Percentiles rank a stretch among this genome's conserved stretches.
phyloP scores from a whole-genome alignment of 2,888 invertebrate genomes.

The Euclidia mi region DNA sequence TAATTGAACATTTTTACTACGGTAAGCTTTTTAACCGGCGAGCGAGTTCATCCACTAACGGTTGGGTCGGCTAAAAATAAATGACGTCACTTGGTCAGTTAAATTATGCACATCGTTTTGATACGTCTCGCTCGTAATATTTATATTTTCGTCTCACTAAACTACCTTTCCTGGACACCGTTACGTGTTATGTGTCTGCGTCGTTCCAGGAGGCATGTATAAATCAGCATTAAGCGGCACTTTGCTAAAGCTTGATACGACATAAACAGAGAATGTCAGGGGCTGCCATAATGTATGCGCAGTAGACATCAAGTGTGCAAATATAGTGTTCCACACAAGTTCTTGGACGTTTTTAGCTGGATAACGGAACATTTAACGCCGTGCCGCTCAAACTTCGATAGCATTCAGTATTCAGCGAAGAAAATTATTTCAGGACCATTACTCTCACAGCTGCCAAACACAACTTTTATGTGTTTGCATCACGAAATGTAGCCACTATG shows the following conservation, averaged over 20 bases:
- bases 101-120: constrained; percentile 61
- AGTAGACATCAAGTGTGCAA: constrained; percentile 7
- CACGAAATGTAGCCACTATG: constrained; percentile 52
- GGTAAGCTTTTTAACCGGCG: constrained; percentile 22
- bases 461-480: constrained; percentile 68
- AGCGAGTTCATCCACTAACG: constrained; percentile 9
- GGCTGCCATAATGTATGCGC: constrained; percentile 8
- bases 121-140: constrained; percentile 50
- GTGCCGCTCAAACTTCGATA: constrained; percentile 67
- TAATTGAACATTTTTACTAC: constrained; percentile 21
- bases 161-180: constrained; percentile 34
- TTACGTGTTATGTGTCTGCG: constrained; percentile 24
- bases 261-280: constrained; percentile 20
- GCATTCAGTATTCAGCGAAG: constrained; percentile 69
- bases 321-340: constrained; percentile 43
- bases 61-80: constrained; percentile 39
- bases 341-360: constrained; percentile 45
- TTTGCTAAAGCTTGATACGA: no score
- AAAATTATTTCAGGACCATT: constrained; percentile 80
- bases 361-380: constrained; percentile 73
- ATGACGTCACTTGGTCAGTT: constrained; percentile 57
- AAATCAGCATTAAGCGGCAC: constrained; percentile 30
- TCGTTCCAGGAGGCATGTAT: constrained; percentile 26
- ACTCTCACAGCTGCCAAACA: constrained; percentile 75
- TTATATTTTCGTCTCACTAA: constrained; percentile 46